Evolutionary conservation across 2,113 vertebrate genomes (phyloP).

Genomic region (Struthio camelus): DNA sequence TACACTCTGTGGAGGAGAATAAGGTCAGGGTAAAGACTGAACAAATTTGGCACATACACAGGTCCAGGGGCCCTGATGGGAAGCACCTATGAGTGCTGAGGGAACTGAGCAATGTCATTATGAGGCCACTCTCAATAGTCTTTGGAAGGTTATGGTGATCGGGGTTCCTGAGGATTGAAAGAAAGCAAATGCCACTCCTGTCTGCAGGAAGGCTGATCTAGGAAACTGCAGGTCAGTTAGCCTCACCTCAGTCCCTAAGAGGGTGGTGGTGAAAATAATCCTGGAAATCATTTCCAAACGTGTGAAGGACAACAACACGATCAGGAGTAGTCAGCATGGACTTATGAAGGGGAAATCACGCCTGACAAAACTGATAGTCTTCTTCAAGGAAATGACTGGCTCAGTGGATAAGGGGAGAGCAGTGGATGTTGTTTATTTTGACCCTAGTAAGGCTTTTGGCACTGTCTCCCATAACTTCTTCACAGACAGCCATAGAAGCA

Average conservation of each 20-base stretch:
- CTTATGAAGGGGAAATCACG: not conserved
- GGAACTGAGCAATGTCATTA: not conserved
- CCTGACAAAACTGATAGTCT: not conserved
- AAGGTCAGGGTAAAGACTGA: not conserved
- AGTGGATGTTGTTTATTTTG: not conserved
- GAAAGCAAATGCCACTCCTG: not conserved
- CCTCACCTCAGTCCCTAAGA: not conserved
- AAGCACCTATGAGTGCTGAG: not conserved
- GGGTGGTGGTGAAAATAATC: not conserved
- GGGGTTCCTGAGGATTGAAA: not conserved
- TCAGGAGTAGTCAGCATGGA: not conserved
- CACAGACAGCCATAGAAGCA: not conserved
- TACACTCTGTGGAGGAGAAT: accelerated
- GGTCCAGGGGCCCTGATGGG: no score
- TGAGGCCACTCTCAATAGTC: not conserved
- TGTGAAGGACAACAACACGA: not conserved
- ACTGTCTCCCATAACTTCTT: not conserved
- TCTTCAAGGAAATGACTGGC: not conserved
- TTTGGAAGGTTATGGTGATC: not conserved
- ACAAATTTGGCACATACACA: not conserved
- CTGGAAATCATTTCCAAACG: not conserved
- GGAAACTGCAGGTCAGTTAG: not conserved
- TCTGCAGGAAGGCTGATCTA: not conserved
- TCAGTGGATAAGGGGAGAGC: not conserved
- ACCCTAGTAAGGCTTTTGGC: not conserved